Conservation (phyloP, 1,140 invertebrate genomes). For the Yoshiicerus persimilis region DNA sequence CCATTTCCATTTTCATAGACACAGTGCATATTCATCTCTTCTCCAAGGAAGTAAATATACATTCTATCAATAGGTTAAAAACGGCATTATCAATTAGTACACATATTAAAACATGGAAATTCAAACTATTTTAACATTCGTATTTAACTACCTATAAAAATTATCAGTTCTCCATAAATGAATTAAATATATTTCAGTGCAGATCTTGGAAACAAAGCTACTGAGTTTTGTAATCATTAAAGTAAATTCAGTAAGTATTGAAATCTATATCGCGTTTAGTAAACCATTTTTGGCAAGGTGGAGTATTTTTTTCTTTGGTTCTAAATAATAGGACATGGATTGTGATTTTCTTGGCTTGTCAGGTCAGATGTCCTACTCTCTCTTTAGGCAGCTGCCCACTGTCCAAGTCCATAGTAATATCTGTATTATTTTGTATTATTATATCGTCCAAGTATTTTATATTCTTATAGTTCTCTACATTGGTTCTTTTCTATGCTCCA, state of each 20-base stretch:
- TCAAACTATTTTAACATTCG: no score
- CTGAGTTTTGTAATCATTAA: no score
- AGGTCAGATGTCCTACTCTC: neutral
- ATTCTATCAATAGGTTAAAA: no score
- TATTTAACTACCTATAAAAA: no score
- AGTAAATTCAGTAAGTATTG: neutral
- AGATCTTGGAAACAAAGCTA: no score
- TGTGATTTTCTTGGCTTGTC: neutral
- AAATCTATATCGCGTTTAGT: neutral
- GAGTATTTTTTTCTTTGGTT: neutral
- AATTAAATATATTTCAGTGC: no score
- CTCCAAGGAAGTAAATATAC: no score
- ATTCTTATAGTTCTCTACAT: neutral
- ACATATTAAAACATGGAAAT: no score
- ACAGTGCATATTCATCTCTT: no score
- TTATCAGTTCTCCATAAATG: no score
- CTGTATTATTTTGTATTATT: neutral
- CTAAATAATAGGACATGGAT: neutral
- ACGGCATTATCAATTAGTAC: no score
- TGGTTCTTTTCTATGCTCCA: neutral
- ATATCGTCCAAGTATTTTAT: neutral
- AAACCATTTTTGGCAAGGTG: neutral
- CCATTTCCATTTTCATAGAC: no score
- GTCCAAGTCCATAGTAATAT: neutral
- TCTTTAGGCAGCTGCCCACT: neutral